phyloP scores from a whole-genome alignment of 2,113 vertebrate species.

The Guaruba guarouba region DNA sequence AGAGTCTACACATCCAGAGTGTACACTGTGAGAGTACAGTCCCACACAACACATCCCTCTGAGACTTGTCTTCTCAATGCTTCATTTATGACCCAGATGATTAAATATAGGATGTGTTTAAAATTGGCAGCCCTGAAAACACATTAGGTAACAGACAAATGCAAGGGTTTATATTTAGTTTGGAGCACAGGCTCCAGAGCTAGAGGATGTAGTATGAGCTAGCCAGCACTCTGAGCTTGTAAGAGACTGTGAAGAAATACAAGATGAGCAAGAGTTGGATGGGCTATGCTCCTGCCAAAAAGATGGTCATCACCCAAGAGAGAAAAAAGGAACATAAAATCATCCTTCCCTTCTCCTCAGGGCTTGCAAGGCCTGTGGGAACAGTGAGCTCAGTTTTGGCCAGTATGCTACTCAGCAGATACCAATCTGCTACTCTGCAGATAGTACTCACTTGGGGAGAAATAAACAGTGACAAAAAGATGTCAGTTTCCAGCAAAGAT shows the following conservation, averaged over 20 bases:
- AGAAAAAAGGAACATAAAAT: not conserved
- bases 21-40: rapidly evolving
- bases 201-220: rapidly evolving
- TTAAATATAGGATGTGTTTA: not conserved
- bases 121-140: not conserved
- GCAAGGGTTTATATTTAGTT: not conserved
- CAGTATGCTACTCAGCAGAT: not conserved
- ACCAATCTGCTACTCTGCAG: not conserved
- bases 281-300: not conserved
- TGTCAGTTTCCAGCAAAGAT: not conserved
- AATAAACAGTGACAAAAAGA: not conserved
- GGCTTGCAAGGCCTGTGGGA: not conserved
- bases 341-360: not conserved
- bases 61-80: not conserved
- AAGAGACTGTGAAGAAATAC: not conserved
- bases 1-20: not conserved
- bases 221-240: not conserved
- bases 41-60: not conserved
- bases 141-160: not conserved
- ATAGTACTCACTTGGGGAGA: not conserved
- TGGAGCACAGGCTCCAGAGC: not conserved
- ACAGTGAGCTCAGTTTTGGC: not conserved
- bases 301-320: not conserved
- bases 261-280: not conserved
- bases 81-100: not conserved